A percentile compares a stretch with the other conserved stretches of the same genome.
Evolutionary conservation across 2,888 invertebrate genomes (phyloP).

Genomic region (Blastobasis lacticolella): DNA sequence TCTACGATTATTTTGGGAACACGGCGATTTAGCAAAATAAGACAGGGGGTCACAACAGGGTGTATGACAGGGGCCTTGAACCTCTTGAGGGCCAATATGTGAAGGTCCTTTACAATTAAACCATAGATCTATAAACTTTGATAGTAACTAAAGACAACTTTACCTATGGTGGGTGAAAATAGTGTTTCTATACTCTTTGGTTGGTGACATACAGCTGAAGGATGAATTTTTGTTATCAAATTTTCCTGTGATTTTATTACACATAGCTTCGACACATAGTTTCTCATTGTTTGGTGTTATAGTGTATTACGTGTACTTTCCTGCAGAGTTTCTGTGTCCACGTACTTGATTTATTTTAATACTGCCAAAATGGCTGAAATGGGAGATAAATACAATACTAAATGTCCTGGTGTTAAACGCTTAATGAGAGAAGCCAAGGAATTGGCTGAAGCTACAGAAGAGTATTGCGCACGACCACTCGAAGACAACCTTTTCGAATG

Average conservation of each 20-base stretch:
- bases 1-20: no score
- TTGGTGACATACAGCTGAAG: neutral
- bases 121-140: no score
- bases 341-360: no score
- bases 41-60: no score
- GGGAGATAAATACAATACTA: constrained; percentile 65
- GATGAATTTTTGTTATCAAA: constrained; percentile 35
- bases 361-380: constrained; percentile 45
- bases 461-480: constrained; percentile 90
- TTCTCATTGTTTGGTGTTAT: constrained; percentile 11
- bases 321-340: constrained; percentile 4
- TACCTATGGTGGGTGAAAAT: no score
- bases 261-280: constrained; percentile 38
- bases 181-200: no score
- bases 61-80: no score
- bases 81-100: no score
- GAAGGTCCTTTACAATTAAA: no score
- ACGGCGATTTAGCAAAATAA: no score
- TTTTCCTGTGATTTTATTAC: constrained; percentile 42
- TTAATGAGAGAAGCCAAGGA: constrained; percentile 94
- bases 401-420: constrained; percentile 89
- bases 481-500: constrained; percentile 98
- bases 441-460: constrained; percentile 88
- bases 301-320: constrained; percentile 13
- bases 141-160: no score